Conservation (phyloP, 1,140 invertebrate species). For the Drosophila equinoxialis region DNA sequence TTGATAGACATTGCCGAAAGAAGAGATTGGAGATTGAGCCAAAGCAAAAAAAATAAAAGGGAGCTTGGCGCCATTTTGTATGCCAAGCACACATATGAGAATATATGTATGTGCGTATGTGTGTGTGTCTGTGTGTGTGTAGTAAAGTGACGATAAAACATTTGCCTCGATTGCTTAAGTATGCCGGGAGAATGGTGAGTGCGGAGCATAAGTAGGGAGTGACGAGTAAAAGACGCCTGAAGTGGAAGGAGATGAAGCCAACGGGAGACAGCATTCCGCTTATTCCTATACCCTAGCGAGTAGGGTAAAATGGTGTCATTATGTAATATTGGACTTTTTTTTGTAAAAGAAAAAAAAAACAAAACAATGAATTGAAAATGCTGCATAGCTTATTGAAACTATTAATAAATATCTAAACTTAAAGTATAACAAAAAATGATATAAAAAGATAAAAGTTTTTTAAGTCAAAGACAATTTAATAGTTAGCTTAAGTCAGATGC, state of each 20-base stretch:
- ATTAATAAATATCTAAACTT: background rate
- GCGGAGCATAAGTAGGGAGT: slow-evolving; percentile 17
- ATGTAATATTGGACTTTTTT: slow-evolving; percentile 52
- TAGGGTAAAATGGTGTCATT: slow-evolving; percentile 56
- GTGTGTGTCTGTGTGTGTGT: slow-evolving; percentile 45
- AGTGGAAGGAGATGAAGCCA: slow-evolving; percentile 21
- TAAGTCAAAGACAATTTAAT: too few species aligned
- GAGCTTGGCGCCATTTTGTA: slow-evolving; percentile 74
- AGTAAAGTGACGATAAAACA: slow-evolving; percentile 79
- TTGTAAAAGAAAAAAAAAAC: background rate
- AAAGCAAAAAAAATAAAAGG: slow-evolving; percentile 43
- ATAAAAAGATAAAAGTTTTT: too few species aligned
- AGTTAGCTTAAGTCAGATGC: too few species aligned
- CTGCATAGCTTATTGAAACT: slow-evolving; percentile 3
- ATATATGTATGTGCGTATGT: slow-evolving; percentile 1
- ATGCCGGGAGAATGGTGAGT: slow-evolving; percentile 59
- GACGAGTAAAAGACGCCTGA: background rate
- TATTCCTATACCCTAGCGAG: slow-evolving; percentile 56
- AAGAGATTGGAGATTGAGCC: slow-evolving; percentile 58
- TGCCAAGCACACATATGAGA: slow-evolving; percentile 57
- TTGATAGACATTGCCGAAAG: slow-evolving; percentile 61
- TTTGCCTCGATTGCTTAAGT: slow-evolving; percentile 79
- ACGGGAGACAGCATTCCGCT: slow-evolving; percentile 38
- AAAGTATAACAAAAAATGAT: background rate
- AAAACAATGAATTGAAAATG: slow-evolving; percentile 1